Conservation (phyloP, 2,888 invertebrate genomes). For the Caenorhabditis sp. region DNA sequence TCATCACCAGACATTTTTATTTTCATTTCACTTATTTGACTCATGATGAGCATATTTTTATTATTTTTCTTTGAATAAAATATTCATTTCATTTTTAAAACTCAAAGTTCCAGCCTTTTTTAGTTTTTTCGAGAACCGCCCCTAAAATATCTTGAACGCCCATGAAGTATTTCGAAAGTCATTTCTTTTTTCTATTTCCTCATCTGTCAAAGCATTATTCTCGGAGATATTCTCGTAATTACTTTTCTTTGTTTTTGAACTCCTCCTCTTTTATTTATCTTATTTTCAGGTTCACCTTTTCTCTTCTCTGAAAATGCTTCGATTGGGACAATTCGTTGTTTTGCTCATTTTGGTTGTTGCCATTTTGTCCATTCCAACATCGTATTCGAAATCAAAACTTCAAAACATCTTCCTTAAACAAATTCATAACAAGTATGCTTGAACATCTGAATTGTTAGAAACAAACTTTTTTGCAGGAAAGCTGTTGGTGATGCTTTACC, state of each 20-base stretch:
- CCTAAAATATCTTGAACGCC: no score
- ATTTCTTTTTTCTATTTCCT: neutral
- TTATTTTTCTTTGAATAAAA: neutral
- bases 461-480: slow-evolving; percentile 23
- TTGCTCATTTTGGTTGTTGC: slow-evolving; percentile 28
- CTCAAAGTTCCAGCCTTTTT: neutral
- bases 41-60: neutral
- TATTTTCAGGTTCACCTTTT: neutral
- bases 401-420: slow-evolving; percentile 48
- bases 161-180: neutral
- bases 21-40: neutral
- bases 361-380: slow-evolving; percentile 45
- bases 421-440: slow-evolving; percentile 50
- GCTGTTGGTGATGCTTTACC: slow-evolving; percentile 36
- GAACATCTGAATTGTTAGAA: neutral
- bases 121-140: neutral
- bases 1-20: neutral
- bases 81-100: neutral
- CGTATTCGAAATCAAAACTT: slow-evolving; percentile 40
- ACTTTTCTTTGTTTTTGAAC: neutral
- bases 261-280: neutral
- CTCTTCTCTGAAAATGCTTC: slow-evolving; percentile 27
- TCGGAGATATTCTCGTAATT: neutral
- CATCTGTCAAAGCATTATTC: neutral
- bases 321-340: slow-evolving; percentile 36